Evolutionary conservation across 2,113 vertebrate genomes (phyloP).

Genomic region (Channa maculata): DNA sequence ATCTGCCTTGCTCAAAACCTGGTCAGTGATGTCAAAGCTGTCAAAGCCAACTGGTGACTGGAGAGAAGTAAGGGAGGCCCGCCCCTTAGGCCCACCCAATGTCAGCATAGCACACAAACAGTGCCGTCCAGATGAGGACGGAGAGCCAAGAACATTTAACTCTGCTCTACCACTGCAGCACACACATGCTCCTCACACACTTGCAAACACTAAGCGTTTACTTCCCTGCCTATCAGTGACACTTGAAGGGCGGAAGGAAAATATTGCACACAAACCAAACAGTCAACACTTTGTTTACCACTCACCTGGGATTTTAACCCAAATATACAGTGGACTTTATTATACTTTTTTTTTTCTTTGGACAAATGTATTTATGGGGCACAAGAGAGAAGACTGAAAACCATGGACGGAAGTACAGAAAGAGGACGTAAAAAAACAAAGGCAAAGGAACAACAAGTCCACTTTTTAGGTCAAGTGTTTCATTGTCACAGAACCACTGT

Average conservation of each 20-base stretch:
- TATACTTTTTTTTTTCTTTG: neutral
- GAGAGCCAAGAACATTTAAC: constrained; percentile 20
- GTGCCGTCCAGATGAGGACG: constrained; percentile 36
- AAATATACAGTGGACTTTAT: constrained; percentile 41
- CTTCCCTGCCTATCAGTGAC: constrained; percentile 31
- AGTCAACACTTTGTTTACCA: constrained; percentile 63
- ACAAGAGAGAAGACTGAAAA: constrained; percentile 49
- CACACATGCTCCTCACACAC: constrained; percentile 21
- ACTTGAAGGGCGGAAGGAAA: constrained; percentile 31
- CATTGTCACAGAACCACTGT: constrained; percentile 40
- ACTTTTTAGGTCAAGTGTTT: constrained; percentile 25
- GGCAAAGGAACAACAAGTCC: constrained; percentile 20
- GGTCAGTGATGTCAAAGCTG: constrained; percentile 89
- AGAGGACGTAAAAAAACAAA: constrained; percentile 18
- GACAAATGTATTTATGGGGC: too few relatives aligned
- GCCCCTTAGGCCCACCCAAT: neutral
- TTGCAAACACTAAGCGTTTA: constrained; percentile 27
- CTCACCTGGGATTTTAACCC: constrained; percentile 59
- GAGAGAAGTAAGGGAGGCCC: constrained; percentile 27
- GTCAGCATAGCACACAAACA: constrained; percentile 43
- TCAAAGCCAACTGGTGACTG: constrained; percentile 93
- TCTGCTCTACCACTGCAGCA: constrained; percentile 36
- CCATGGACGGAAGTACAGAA: constrained; percentile 49
- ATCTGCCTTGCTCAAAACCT: constrained; percentile 94
- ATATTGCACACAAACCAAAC: constrained; percentile 49